These are phyloP conservation scores for Apodemus sylvaticus DNA, from an alignment of 2,113 vertebrate genomes.

Conservation along the genomic window DNA sequence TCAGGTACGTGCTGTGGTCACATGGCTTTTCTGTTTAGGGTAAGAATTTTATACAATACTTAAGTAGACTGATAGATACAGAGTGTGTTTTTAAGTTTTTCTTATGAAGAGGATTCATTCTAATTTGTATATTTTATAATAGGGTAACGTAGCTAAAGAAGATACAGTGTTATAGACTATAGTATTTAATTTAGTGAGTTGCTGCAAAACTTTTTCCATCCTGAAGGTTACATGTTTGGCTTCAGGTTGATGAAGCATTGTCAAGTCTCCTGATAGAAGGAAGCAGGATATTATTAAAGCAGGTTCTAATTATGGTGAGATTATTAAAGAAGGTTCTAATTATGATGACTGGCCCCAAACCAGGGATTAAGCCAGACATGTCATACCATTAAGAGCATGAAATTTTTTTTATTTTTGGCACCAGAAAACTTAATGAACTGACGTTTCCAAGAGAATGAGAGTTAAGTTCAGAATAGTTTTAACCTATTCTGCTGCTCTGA, in stretches of 20 bases:
- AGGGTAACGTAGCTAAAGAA: not conserved
- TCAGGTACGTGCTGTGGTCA: constrained; percentile 77
- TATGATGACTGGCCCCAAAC: not conserved
- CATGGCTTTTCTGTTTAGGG: not conserved
- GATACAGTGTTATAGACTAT: not conserved
- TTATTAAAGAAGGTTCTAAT: not conserved
- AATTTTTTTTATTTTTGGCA: constrained; percentile 24
- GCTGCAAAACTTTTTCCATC: not conserved
- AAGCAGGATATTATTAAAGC: not conserved
- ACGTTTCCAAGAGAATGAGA: not conserved
- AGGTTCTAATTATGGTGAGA: not conserved
- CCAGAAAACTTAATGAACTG: not conserved
- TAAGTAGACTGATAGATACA: not conserved
- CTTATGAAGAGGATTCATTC: not conserved
- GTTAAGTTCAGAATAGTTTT: not conserved
- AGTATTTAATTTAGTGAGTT: not conserved
- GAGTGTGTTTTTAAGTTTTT: not conserved
- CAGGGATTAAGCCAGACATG: not conserved
- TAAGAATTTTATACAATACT: not conserved
- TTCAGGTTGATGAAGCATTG: not conserved
- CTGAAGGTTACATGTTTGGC: not conserved
- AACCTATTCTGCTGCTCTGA: not conserved
- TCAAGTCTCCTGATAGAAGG: not conserved
- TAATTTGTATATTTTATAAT: not conserved
- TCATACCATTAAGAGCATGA: not conserved